Evolutionary conservation across 1,140 invertebrate genomes (phyloP).

Genomic region (Lucilia cuprina): DNA sequence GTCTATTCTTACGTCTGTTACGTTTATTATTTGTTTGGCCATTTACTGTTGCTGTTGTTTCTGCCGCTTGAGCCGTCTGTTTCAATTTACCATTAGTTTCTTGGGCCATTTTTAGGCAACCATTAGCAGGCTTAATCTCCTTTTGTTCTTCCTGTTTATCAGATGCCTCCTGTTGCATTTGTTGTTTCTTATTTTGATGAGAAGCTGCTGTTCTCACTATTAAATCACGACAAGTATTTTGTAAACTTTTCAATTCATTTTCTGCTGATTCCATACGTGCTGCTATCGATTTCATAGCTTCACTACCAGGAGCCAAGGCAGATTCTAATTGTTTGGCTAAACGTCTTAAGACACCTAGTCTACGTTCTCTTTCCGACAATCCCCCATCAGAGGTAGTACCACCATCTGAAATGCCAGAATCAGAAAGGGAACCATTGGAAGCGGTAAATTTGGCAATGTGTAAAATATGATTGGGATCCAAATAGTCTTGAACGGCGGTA

Average conservation of each 20-base stretch:
- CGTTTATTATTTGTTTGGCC: slow-evolving; percentile 19
- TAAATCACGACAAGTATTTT: slow-evolving; percentile 78
- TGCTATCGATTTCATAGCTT: slow-evolving; percentile 69
- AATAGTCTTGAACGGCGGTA: slow-evolving; percentile 53
- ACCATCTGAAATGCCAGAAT: slow-evolving; percentile 79
- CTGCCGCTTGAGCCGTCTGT: not conserved
- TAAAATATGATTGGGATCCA: slow-evolving; percentile 58
- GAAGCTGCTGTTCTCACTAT: slow-evolving; percentile 73
- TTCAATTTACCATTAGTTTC: not conserved
- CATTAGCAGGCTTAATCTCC: not conserved
- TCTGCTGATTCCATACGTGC: slow-evolving; percentile 81
- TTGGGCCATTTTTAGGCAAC: not conserved
- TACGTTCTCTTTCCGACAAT: slow-evolving; percentile 74
- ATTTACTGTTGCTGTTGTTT: slow-evolving; percentile 35
- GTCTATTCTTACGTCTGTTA: slow-evolving; percentile 20
- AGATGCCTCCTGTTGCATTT: slow-evolving; percentile 38
- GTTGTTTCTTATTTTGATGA: slow-evolving; percentile 52
- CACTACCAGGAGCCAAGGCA: slow-evolving; percentile 71
- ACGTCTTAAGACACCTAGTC: slow-evolving; percentile 71
- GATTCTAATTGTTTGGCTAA: slow-evolving; percentile 73
- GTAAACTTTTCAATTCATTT: slow-evolving; percentile 76
- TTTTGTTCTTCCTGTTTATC: slow-evolving; percentile 31
- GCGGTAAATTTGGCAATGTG: slow-evolving; percentile 60
- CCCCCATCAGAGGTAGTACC: slow-evolving; percentile 74
- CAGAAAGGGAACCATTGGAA: slow-evolving; percentile 72